These are phyloP conservation scores for Tethya wilhelma DNA, from an alignment of 37 sponge, comb jelly and placozoan species.

Conservation along the genomic window DNA sequence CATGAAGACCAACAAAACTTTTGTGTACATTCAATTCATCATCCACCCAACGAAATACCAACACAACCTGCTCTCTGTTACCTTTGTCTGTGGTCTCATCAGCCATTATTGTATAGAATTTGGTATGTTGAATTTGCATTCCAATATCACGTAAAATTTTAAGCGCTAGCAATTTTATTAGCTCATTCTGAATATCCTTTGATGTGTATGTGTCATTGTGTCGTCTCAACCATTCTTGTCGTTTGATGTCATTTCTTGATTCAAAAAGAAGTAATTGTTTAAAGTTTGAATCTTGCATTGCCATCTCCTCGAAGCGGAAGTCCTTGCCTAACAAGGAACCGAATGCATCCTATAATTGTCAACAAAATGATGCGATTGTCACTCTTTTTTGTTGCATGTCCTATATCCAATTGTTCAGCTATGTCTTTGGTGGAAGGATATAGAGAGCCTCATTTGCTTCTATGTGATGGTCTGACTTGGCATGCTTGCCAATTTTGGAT, in stretches of 20 bases:
- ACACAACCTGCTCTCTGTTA: constrained; percentile 50
- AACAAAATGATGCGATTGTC: not conserved
- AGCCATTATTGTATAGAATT: constrained; percentile 37
- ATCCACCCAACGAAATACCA: constrained; percentile 57
- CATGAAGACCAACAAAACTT: constrained; percentile 53
- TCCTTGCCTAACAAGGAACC: constrained; percentile 42
- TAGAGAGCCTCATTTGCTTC: not conserved
- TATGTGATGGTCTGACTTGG: no score
- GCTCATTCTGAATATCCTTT: no score
- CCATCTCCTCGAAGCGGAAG: constrained; percentile 35
- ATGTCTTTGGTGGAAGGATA: not conserved
- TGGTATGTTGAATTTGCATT: not conserved
- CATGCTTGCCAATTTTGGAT: no score
- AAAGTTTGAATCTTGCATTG: constrained; percentile 34
- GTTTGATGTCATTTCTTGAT: constrained; percentile 18
- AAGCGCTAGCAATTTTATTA: constrained; percentile 41
- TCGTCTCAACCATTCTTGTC: constrained; percentile 14
- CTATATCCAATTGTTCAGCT: not conserved
- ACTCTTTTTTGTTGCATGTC: not conserved
- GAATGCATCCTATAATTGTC: not conserved
- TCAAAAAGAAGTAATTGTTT: constrained; percentile 38
- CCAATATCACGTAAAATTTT: no score
- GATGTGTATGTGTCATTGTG: no score
- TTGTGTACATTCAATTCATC: constrained; percentile 48
- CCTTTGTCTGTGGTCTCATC: constrained; percentile 55